Percentiles rank a stretch among this genome's conserved stretches.
Evolutionary conservation across 2,797 vertebrate species (phyloP).

Genomic region (Melanotaenia pygmaea): DNA sequence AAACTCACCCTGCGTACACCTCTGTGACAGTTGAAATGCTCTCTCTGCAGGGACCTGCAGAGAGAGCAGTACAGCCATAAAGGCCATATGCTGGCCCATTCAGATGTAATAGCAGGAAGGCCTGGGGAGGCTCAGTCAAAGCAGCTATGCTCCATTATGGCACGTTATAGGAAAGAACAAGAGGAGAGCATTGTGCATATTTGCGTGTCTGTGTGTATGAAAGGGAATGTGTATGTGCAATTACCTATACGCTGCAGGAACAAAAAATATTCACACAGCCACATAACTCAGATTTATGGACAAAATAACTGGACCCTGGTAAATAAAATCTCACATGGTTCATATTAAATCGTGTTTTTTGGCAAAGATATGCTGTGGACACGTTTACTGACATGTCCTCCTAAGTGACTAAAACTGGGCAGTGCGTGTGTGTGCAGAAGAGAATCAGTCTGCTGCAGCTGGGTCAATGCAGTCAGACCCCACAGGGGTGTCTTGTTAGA

Average conservation of each 20-base stretch:
- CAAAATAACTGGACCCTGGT: neutral
- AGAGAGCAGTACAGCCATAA: constrained; percentile 73
- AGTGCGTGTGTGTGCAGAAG: constrained; percentile 28
- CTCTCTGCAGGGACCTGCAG: constrained; percentile 70
- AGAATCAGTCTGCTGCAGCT: constrained; percentile 64
- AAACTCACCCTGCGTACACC: constrained; percentile 54
- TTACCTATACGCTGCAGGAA: constrained; percentile 12
- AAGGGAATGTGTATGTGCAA: constrained; percentile 12
- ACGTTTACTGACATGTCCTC: constrained; percentile 20
- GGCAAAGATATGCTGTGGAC: constrained; percentile 3
- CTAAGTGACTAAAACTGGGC: constrained; percentile 40
- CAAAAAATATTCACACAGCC: constrained; percentile 24
- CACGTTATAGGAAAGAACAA: constrained; percentile 66
- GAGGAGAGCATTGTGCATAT: constrained; percentile 40
- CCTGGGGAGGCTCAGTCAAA: constrained; percentile 67
- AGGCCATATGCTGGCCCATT: constrained; percentile 82
- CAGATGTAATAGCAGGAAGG: constrained; percentile 75
- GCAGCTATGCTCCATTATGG: constrained; percentile 67
- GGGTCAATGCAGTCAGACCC: constrained; percentile 70
- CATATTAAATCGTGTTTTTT: constrained; percentile 10
- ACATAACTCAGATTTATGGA: constrained; percentile 3
- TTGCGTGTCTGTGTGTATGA: constrained; percentile 26
- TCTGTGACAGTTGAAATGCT: constrained; percentile 68
- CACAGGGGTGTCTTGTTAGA: constrained; percentile 75
- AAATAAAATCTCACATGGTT: constrained; percentile 13